Evolutionary conservation across 1,140 invertebrate genomes (phyloP).

Genomic region (Saccostrea glomerata): DNA sequence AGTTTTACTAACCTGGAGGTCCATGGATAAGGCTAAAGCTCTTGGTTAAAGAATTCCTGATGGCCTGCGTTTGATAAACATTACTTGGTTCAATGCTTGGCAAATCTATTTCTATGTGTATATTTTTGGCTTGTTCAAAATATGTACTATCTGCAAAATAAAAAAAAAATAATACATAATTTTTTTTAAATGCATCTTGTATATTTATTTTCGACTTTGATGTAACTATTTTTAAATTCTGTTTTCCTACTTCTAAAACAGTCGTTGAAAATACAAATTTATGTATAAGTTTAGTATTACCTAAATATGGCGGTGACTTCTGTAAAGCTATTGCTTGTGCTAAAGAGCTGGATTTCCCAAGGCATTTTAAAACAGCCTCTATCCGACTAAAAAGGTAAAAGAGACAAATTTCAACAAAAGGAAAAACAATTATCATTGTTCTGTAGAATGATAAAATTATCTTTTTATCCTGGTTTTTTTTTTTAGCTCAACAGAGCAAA

Average conservation of each 20-base stretch:
- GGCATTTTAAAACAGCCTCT: constrained; percentile 6
- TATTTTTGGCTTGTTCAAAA: constrained; percentile 39
- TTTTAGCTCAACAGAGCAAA: too few species aligned
- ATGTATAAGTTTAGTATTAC: not conserved
- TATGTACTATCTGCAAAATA: constrained; percentile 49
- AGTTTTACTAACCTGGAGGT: constrained; percentile 66
- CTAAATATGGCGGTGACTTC: not conserved
- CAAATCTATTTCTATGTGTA: constrained; percentile 44
- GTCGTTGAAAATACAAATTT: too few species aligned
- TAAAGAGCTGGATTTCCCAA: not conserved
- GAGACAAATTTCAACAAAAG: not conserved
- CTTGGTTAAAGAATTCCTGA: constrained; percentile 61
- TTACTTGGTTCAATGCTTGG: constrained; percentile 57
- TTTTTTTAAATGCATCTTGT: too few species aligned
- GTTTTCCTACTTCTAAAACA: too few species aligned
- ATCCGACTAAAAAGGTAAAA: not conserved
- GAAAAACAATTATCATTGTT: not conserved
- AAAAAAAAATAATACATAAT: not conserved
- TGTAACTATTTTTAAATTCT: too few species aligned
- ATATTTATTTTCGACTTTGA: too few species aligned
- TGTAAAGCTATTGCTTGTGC: not conserved
- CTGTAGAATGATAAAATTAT: not conserved
- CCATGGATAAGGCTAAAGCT: constrained; percentile 71
- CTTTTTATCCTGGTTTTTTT: too few species aligned
- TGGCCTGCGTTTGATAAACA: constrained; percentile 59